Base-by-base conservation (phyloP, 2,888 invertebrate species). In the Parelbella ahira region DNA sequence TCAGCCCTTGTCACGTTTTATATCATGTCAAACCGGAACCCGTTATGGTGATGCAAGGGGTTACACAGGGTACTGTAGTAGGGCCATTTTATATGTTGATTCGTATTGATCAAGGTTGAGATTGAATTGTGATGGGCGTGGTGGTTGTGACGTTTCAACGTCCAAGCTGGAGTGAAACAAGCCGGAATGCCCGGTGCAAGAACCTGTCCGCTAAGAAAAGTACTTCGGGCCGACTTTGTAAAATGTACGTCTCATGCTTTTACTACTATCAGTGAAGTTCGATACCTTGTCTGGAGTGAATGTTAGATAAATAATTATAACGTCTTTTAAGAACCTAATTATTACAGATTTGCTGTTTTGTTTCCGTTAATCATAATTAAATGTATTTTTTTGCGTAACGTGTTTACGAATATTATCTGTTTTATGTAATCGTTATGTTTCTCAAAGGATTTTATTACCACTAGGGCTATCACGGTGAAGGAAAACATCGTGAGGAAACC, bases 101-200 rank as follows among this genome's bases (percentile, higher is more conserved):
- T 54, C 53, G 46, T 54, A 45, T 21, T 34, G 53, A 55, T 62
- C 60, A 79, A 53, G 63, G 75, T 68, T 73, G 54, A 56, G 55
- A 63, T 66, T 69, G 49, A 44, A 48, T 49, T 49, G 58, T 44
- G 44, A 41, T 42, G 48, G 37, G 45, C 34, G 53, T 48, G 62
- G 55, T 34, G 45, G 47, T 64, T 72, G 50, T 45, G 62, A 54
- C 64, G 56, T 68, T 68, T 49, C 29, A 47, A 33, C 4, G 25
- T 23, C 45, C 45, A 42, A 20, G 9, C 19, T 24, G 9, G 37
- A 29, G 48, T 54, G 68, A 63, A 68, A 53, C 67, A 63, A 62
- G 70, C 69, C 62, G 80, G 84, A 77, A 80, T 83, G 79, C 74
- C 79, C 69, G 77, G 69, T 71, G 68, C 68, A 64, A 63, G 71